These are phyloP conservation scores for Turdus rufiventris DNA, from an alignment of 2,113 vertebrate species.

Conservation along the genomic window DNA sequence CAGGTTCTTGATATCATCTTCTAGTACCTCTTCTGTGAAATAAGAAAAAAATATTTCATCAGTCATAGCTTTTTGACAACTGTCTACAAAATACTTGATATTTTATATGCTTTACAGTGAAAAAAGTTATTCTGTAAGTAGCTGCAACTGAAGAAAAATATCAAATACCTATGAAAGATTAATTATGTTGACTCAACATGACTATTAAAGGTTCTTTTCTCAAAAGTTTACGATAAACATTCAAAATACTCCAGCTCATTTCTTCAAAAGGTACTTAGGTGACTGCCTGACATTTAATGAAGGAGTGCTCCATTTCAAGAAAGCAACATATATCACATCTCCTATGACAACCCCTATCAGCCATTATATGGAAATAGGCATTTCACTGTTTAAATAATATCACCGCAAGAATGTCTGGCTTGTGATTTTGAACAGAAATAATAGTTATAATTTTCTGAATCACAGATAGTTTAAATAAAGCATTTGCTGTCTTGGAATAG, in stretches of 20 bases:
- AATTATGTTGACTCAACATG: not conserved
- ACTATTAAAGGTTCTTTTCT: not conserved
- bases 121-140: not conserved
- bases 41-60: not conserved
- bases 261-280: not conserved
- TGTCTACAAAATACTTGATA: not conserved
- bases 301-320: not conserved
- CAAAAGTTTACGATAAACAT: not conserved
- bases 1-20: not conserved
- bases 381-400: not conserved
- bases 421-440: not conserved
- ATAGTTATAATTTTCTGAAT: not conserved
- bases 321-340: rapidly evolving
- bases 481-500: not conserved
- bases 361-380: not conserved
- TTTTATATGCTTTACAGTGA: not conserved
- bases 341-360: not conserved
- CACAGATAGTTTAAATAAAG: not conserved
- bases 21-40: not conserved
- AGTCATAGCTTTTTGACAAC: not conserved
- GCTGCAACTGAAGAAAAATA: not conserved
- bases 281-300: not conserved
- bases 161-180: not conserved
- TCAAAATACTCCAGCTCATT: not conserved
- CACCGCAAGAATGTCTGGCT: not conserved